Conservation (phyloP, 2,888 invertebrate genomes). For the Iphiclides podalirius region DNA sequence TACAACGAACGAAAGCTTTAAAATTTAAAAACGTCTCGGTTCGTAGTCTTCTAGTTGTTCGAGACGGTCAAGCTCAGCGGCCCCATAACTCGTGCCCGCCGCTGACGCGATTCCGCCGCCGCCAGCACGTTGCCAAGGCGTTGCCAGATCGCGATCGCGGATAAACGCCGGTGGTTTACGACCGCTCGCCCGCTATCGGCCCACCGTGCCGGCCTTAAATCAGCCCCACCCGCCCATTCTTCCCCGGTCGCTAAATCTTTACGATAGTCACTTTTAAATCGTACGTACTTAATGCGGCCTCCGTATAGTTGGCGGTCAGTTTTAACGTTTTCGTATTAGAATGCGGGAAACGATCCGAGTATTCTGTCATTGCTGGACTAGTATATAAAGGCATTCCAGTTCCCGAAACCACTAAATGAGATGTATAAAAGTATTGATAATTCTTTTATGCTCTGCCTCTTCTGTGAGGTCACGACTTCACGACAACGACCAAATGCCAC, state of each 20-base stretch:
- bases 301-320: not conserved
- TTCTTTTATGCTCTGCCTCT: no score
- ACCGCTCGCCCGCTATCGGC: conserved; percentile 66
- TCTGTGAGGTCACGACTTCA: no score
- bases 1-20: not conserved
- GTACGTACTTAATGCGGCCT: conserved; percentile 32
- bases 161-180: conserved; percentile 65
- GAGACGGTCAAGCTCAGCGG: not conserved
- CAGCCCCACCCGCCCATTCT: conserved; percentile 65
- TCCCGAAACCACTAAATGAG: no score
- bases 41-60: not conserved
- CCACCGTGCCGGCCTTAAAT: conserved; percentile 63
- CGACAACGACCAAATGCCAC: no score
- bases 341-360: no score
- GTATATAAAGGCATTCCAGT: no score
- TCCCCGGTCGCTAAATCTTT: conserved; percentile 54
- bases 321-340: no score
- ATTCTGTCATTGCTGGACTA: no score
- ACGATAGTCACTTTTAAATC: conserved; percentile 39
- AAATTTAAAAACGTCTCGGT: not conserved
- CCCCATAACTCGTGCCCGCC: not conserved
- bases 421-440: no score
- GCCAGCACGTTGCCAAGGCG: conserved; percentile 53
- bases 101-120: conserved; percentile 26
- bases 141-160: conserved; percentile 55